Conservation (phyloP, 2,113 vertebrate species). For the Cyprinodon brontotheroides region DNA sequence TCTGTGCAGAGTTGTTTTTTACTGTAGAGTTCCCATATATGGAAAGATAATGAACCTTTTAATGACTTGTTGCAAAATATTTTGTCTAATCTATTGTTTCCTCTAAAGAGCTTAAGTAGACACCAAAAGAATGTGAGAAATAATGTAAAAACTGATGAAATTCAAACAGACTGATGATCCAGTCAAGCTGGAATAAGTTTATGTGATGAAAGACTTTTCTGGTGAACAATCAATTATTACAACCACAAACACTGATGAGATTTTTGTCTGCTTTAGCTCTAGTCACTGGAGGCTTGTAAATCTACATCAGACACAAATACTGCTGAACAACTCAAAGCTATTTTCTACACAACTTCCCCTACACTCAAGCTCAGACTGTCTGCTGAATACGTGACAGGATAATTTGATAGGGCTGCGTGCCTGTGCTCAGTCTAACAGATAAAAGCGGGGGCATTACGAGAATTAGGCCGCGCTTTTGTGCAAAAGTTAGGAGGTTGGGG, state of each 20-base stretch:
- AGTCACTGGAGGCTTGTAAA: neutral
- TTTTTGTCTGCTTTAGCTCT: slow-evolving; percentile 4
- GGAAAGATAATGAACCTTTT: neutral
- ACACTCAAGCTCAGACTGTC: slow-evolving; percentile 21
- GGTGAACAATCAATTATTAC: slow-evolving; percentile 10
- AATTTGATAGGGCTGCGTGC: slow-evolving; percentile 40
- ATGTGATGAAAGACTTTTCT: slow-evolving; percentile 5
- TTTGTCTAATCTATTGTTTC: neutral
- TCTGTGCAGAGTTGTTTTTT: no score
- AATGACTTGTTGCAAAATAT: neutral
- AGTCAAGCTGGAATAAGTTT: neutral
- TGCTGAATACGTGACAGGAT: slow-evolving; percentile 36
- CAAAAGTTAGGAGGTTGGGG: slow-evolving; percentile 51
- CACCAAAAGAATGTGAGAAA: neutral
- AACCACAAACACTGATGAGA: slow-evolving; percentile 14
- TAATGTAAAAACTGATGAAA: neutral
- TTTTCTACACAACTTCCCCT: neutral
- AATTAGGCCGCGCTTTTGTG: slow-evolving; percentile 54
- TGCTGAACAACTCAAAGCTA: slow-evolving; percentile 8
- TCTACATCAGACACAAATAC: slow-evolving; percentile 3
- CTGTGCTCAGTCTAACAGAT: slow-evolving; percentile 39
- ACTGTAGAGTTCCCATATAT: no score
- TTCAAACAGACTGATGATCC: neutral
- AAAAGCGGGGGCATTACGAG: slow-evolving; percentile 53
- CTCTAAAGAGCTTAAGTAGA: neutral